These are phyloP conservation scores for Sebastes hopkinsi DNA, from an alignment of 2,797 vertebrate genomes.

Conservation along the genomic window DNA sequence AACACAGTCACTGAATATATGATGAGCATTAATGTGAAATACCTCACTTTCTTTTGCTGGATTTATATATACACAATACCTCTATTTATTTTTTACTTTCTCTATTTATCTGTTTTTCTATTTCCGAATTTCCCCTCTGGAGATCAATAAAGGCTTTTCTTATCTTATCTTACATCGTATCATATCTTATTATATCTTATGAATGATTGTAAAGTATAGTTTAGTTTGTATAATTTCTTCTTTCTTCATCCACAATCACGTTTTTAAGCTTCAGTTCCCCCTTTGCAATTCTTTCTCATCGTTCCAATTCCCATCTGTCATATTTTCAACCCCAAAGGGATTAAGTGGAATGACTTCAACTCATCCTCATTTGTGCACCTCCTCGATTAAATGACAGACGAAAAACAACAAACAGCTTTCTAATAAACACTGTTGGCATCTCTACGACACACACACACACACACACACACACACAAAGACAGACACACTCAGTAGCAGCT, in stretches of 20 bases:
- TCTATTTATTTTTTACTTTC: neutral
- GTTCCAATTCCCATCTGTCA: slow-evolving; percentile 13
- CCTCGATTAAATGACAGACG: slow-evolving; percentile 12
- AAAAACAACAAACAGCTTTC: slow-evolving; percentile 22
- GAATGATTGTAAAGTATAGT: neutral
- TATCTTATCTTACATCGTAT: too few relatives aligned
- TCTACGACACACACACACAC: neutral
- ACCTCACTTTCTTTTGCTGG: neutral
- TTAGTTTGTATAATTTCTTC: neutral
- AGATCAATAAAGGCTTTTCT: neutral
- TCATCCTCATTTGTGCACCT: slow-evolving; percentile 11
- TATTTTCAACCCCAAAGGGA: slow-evolving; percentile 15
- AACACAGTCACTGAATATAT: neutral
- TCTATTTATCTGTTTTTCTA: neutral
- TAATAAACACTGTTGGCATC: slow-evolving; percentile 8
- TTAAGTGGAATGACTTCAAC: slow-evolving; percentile 12
- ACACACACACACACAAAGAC: neutral
- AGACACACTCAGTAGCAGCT: neutral
- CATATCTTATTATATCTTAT: neutral
- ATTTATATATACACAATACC: neutral
- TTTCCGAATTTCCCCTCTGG: neutral
- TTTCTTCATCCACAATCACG: neutral
- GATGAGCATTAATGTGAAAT: neutral
- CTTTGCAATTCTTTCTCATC: neutral
- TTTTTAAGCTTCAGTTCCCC: neutral